Base-by-base conservation (phyloP, 92 coral and sea anemone genomes). In the Isaurus tuberculatus region DNA sequence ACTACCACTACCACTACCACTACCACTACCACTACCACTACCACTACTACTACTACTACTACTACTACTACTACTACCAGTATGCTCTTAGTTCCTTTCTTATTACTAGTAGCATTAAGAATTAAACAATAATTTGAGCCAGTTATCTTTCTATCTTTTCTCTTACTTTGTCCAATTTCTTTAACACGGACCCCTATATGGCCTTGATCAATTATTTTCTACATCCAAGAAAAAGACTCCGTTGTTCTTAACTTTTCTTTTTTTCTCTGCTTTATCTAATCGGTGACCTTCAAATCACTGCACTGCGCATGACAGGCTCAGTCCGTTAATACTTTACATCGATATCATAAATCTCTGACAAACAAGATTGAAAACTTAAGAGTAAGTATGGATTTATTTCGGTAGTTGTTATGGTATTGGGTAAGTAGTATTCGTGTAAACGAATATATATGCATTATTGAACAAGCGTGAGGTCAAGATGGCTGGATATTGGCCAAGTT, bases 231-330 rank as follows among this genome's bases (percentile, higher is more conserved):
- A 33, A 22, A 66, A 57, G 33, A 36, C 51, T 16, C 68, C 5
- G 33, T 51, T 36, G 34, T 75, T 43, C 4, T 26, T 55, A 63
- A 32, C 70, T 28, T 27, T 8, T 17, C 69, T 22, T 32, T 19
- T 27, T 10, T 22, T 36, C 69, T 55, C 81, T 75, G 6, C 51
- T 33, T 66, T 31, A 13, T 33, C 81, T n/a, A 13, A 57, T 53
- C 70, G 68, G 32, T 75, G 81, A 75, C 48, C 81, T 58, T 55
- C 48, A 53, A 53, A 29, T 30, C 66, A 51, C 25, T 36, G 34
- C 57, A 55, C 68, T 57, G n/a, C n/a, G n/a, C n/a, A n/a, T n/a
- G 68, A 33, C 53, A 75, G 81, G 67, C 81, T 75, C 70, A 55
- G 49, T n/a, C 69, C 81, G 34, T 36, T 31, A 48, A 44, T 75